Percentiles rank a stretch among this genome's conserved stretches.
These are phyloP conservation scores for Lysandra coridon DNA, from an alignment of 2,888 invertebrate genomes.

Conservation along the genomic window DNA sequence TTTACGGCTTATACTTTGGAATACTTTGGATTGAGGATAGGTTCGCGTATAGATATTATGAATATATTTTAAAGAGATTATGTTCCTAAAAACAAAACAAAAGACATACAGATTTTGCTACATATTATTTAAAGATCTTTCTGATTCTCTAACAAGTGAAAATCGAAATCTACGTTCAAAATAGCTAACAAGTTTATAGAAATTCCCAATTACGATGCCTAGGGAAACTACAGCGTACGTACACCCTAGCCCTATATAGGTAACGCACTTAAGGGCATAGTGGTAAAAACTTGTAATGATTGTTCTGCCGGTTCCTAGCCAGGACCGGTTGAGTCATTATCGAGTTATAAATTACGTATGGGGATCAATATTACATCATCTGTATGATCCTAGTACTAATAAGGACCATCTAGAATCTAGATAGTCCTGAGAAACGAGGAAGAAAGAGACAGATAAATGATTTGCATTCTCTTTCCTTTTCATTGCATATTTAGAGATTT, in stretches of 20 bases:
- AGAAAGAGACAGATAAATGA: too few species aligned
- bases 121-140: neutral
- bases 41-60: too few species aligned
- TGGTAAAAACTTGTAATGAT: constrained; percentile 19
- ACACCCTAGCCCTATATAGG: constrained; percentile 10
- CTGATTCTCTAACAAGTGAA: neutral
- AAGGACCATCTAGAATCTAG: too few species aligned
- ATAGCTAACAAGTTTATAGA: neutral
- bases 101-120: neutral
- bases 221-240: constrained; percentile 3
- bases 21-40: too few species aligned
- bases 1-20: too few species aligned
- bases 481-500: too few species aligned
- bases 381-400: neutral
- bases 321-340: constrained; percentile 17
- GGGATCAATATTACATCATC: constrained; percentile 1
- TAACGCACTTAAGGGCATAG: neutral
- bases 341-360: constrained; percentile 14
- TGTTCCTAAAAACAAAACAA: neutral
- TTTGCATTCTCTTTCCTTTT: too few species aligned
- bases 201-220: constrained; percentile 4
- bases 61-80: too few species aligned
- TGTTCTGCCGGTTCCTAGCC: constrained; percentile 15
- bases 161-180: neutral
- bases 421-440: too few species aligned